These are phyloP conservation scores for Dasysyrphus tricinctus DNA, from an alignment of 2,888 invertebrate genomes.

Conservation along the genomic window DNA sequence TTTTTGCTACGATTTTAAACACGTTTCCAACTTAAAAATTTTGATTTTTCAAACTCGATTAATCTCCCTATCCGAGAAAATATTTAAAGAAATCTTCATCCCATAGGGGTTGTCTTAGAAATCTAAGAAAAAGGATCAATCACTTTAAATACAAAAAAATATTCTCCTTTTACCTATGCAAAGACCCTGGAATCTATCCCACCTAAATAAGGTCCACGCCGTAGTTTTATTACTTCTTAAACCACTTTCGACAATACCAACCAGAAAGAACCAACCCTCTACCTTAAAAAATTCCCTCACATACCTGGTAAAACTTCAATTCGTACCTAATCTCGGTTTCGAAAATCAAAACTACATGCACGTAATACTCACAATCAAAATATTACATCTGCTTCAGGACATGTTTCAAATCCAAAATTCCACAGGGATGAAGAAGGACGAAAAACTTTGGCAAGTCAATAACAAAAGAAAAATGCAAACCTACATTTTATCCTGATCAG, in stretches of 20 bases:
- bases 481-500: conserved; percentile 22
- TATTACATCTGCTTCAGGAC: conserved; percentile 54
- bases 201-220: neutral
- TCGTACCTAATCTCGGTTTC: neutral
- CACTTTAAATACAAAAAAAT: neutral
- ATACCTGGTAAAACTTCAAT: neutral
- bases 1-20: too few relatives aligned
- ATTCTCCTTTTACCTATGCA: neutral
- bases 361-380: neutral
- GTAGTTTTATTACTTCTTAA: conserved; percentile 5
- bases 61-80: neutral
- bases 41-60: neutral
- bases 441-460: conserved; percentile 42
- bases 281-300: conserved; percentile 17
- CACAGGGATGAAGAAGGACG: conserved; percentile 14
- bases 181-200: conserved; percentile 14
- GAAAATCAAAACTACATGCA: neutral
- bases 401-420: conserved; percentile 28
- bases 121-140: neutral
- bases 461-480: conserved; percentile 47
- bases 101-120: neutral
- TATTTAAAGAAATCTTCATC: neutral
- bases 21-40: neutral
- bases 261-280: conserved; percentile 6
- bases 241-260: conserved; percentile 14